Evolutionary conservation across 2,797 vertebrate species (phyloP).

Genomic region (Lacerta bilineata): DNA sequence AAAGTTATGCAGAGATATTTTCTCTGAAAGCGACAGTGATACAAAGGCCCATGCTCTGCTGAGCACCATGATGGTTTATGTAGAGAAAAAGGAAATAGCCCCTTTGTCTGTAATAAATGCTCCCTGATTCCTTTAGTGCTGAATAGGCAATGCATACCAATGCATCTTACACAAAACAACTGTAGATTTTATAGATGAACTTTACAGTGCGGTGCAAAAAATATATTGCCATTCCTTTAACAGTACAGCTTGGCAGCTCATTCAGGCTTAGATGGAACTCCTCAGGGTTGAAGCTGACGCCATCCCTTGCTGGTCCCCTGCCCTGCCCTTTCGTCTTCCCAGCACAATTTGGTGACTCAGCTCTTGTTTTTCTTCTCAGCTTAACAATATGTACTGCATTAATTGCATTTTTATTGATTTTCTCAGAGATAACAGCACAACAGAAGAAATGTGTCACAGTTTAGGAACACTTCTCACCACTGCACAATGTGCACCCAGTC

Average conservation of each 20-base stretch:
- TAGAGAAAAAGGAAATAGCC: slow-evolving; percentile 53
- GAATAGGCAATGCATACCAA: slow-evolving; percentile 60
- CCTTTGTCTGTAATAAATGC: slow-evolving; percentile 67
- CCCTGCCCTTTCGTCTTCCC: neutral
- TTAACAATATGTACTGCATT: slow-evolving; percentile 15
- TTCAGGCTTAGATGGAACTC: slow-evolving; percentile 40
- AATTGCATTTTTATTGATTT: neutral
- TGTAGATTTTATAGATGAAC: slow-evolving; percentile 64
- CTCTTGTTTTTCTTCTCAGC: neutral
- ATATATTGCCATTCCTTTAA: slow-evolving; percentile 55
- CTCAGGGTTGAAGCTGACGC: neutral
- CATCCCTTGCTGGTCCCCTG: neutral
- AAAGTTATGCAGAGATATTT: slow-evolving; percentile 29
- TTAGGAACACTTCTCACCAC: neutral
- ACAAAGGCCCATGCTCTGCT: slow-evolving; percentile 39
- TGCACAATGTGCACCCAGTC: neutral
- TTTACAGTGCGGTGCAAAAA: slow-evolving; percentile 53
- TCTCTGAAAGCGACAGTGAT: neutral
- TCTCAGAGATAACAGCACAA: too few relatives aligned
- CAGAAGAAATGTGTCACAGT: too few relatives aligned
- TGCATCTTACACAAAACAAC: slow-evolving; percentile 54
- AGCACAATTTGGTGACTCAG: neutral
- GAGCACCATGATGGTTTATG: slow-evolving; percentile 52
- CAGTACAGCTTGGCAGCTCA: slow-evolving; percentile 28
- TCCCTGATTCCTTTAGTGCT: slow-evolving; percentile 43